Conservation (phyloP, 1,140 invertebrate genomes). For the Drosophila chauvacae region DNA sequence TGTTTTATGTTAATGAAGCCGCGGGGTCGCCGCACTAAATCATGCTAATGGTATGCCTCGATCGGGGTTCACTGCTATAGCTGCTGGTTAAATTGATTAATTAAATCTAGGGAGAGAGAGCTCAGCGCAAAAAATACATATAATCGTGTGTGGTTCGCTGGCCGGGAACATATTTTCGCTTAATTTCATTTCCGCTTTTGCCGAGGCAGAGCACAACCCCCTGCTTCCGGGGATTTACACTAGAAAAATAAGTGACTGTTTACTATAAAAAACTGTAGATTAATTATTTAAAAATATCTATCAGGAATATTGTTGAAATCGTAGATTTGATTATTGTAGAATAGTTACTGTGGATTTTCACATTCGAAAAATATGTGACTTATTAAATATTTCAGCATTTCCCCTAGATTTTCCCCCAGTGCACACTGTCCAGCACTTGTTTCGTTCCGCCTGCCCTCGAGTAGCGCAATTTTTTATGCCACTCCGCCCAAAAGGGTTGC, state of each 20-base stretch:
- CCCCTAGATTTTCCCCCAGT: background rate
- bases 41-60: constrained; percentile 64
- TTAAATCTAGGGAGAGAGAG: constrained; percentile 57
- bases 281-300: too few species aligned
- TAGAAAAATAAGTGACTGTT: background rate
- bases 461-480: constrained; percentile 74
- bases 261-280: too few species aligned
- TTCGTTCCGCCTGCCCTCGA: constrained; percentile 75
- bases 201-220: background rate
- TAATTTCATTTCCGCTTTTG: constrained; percentile 78
- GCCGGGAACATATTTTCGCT: constrained; percentile 77
- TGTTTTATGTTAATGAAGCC: constrained; percentile 73
- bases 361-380: too few species aligned
- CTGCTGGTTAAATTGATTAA: constrained; percentile 80
- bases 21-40: constrained; percentile 57
- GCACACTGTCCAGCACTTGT: constrained; percentile 54
- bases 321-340: too few species aligned
- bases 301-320: too few species aligned
- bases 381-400: too few species aligned
- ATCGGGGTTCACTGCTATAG: constrained; percentile 23
- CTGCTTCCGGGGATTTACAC: background rate
- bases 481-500: constrained; percentile 70
- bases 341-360: too few species aligned
- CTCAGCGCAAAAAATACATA: background rate
- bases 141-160: constrained; percentile 21